Evolutionary conservation across 2,113 vertebrate species (phyloP).

Genomic region (Caracal caracal): DNA sequence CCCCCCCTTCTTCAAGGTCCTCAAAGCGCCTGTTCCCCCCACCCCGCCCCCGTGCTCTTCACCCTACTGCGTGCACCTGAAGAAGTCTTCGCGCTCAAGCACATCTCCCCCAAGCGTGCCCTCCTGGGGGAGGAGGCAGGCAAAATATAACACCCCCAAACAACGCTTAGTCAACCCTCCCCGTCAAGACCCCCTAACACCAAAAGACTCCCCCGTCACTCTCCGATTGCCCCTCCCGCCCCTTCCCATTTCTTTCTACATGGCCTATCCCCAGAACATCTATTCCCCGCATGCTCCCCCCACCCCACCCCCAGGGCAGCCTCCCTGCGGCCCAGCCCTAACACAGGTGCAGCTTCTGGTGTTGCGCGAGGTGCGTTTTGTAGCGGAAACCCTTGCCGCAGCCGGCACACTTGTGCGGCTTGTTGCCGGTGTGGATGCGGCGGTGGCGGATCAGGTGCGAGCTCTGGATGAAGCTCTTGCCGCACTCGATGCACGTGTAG

Average conservation of each 20-base stretch:
- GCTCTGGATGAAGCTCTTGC: conserved; percentile 80
- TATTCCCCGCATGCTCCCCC: not conserved
- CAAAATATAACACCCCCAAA: not conserved
- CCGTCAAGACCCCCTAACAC: not conserved
- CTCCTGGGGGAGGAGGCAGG: not conserved
- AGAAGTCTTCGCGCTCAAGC: not conserved
- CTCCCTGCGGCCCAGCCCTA: not conserved
- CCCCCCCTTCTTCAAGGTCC: not conserved
- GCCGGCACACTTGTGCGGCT: conserved; percentile 65
- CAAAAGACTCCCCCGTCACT: not conserved
- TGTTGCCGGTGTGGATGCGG: conserved; percentile 75
- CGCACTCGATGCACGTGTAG: conserved; percentile 68
- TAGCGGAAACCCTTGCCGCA: conserved; percentile 79
- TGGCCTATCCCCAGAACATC: not conserved
- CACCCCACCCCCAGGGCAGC: not conserved
- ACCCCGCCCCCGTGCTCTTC: not conserved
- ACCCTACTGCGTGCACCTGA: not conserved
- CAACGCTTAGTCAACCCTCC: not conserved
- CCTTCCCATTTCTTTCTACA: not conserved
- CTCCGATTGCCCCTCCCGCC: not conserved
- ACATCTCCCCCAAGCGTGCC: not conserved
- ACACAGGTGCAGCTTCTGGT: conserved; percentile 74
- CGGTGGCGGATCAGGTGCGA: conserved; percentile 73
- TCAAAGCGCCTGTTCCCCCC: not conserved
- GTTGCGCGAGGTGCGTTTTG: conserved; percentile 70